Base-by-base conservation (phyloP, 23 tunicate species). In the Styela plicata region DNA sequence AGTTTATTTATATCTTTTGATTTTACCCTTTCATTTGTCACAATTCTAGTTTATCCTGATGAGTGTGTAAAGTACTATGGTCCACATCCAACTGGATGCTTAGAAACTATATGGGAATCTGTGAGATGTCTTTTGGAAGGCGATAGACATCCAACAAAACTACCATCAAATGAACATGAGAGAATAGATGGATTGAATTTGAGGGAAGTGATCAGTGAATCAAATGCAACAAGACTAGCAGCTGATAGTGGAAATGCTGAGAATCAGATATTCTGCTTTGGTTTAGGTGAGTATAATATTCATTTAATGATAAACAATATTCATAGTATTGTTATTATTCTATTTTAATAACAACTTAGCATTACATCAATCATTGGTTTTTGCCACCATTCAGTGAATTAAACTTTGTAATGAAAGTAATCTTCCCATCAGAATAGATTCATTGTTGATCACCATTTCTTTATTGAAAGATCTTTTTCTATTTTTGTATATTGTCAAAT, bases 51-150 rank as follows among this genome's bases (percentile, higher is more conserved):
- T 5, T 75, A 37, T 36, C 85, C 76, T 20, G 20, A 36, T 2
- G 24, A 69, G 10, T 82, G 85, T 33, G 2, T 29, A 64, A 80
- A 80, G 7, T 80, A 63, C 36, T 64, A 82, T 30, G 85, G 66
- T 21, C 79, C 37, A 2, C 85, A 82, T 27, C 32, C 85, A 0
- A 17, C 27, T 0, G 78, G 37, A 33, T 82, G 85, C 36, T 52
- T 82, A 66, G 62, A 68, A 69, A 69, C 85, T 3, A 71, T 82
- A 3, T 82, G 85, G 85, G 1, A 82, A 0, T n/a, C 62, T 36
- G 79, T 70, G 33, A 35, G 70, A 16, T 82, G 85, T 0, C 33
- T 69, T 36, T 32, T 25, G 3, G 79, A 68, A 44, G 85, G 85
- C 16, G 33, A 53, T 2, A 29, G 44, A 36, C 61, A 69, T 82